Evolutionary conservation across 2,113 vertebrate species (phyloP), one percentile per base, ranked within the genome.

Genomic region (Leptosomus discolor): DNA sequence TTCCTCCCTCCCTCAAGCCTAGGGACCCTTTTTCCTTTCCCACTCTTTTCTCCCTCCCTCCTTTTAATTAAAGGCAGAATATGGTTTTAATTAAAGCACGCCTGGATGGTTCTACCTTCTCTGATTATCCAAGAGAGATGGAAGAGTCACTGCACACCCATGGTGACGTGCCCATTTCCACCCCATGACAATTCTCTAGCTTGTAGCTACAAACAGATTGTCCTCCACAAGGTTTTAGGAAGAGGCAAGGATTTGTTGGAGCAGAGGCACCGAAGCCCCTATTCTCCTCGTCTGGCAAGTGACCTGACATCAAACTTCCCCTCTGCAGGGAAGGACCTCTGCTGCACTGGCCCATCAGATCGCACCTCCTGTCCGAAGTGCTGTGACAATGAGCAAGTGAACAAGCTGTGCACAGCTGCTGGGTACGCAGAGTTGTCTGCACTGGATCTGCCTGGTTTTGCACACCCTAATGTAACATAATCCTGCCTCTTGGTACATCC

Each of bases 1-100:
- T 43, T 24, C 26, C 22, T 46, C 20, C 30, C 26, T 36, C 13
- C 20, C 46, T 36, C 37, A 21, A 36, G 60, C 71, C 56, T 45
- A 54, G 29, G 24, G 34, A 83, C 68, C 29, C 22, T 14, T 58
- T 21, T 79, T 64, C 43, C 57, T 21, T 69, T 70, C 29, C 36
- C 41, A 74, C 24, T 17, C 34, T 73, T 45, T 87, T 37, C 36
- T 80, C 78, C 26, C 26, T 54, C 60, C 46, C 24, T 88, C 45
- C 19, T 13, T 84, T 46, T 46, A 90, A 83, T 51, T 89, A 64
- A 54, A 73, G 19, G 21, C 45, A 80, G 53, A 88, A 50, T 54
- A 70, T 21, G 37, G 24, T 54, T 79, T 85, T 68, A 82, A 67
- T 92, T 83, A 92, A 80, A 91, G 39, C 48, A 94, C 2, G 6